Evolutionary conservation across 35 echinoderm and acorn worm species (phyloP).

Genomic region (Heliocidaris tuberculata): DNA sequence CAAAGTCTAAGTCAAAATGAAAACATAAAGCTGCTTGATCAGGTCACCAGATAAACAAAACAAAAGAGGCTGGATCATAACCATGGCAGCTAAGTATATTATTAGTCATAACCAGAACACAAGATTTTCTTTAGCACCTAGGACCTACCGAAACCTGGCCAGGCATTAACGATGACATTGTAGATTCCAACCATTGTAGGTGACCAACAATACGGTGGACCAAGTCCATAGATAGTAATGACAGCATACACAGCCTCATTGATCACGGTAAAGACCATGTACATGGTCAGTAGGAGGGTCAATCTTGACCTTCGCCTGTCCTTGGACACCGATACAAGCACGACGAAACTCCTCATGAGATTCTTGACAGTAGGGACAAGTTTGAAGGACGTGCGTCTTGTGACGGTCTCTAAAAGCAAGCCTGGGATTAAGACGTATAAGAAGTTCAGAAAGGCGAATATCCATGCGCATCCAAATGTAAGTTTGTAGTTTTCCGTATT

Average conservation of each 20-base stretch:
- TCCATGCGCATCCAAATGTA: slow-evolving; percentile 18
- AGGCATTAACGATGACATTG: slow-evolving; percentile 49
- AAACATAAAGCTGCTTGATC: too few relatives aligned
- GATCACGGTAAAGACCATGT: background rate
- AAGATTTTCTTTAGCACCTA: background rate
- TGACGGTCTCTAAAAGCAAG: slow-evolving; percentile 41
- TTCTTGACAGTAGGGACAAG: background rate
- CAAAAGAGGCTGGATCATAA: too few relatives aligned
- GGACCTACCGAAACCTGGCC: slow-evolving; percentile 51
- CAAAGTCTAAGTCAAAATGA: too few relatives aligned
- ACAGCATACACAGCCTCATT: slow-evolving; percentile 42
- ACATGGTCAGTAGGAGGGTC: background rate
- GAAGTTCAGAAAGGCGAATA: slow-evolving; percentile 47
- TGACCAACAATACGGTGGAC: slow-evolving; percentile 58
- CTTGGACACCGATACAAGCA: slow-evolving; percentile 7
- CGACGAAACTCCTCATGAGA: background rate
- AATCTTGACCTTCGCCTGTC: background rate
- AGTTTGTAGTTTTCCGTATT: slow-evolving; percentile 37
- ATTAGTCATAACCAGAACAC: background rate
- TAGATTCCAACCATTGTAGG: slow-evolving; percentile 49
- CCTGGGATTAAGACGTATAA: slow-evolving; percentile 37
- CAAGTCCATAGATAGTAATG: slow-evolving; percentile 62
- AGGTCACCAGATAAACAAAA: too few relatives aligned
- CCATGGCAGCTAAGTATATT: background rate
- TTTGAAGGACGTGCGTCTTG: background rate